phyloP scores from a whole-genome alignment of 1,140 invertebrate species.

The Microplitis mediator region DNA sequence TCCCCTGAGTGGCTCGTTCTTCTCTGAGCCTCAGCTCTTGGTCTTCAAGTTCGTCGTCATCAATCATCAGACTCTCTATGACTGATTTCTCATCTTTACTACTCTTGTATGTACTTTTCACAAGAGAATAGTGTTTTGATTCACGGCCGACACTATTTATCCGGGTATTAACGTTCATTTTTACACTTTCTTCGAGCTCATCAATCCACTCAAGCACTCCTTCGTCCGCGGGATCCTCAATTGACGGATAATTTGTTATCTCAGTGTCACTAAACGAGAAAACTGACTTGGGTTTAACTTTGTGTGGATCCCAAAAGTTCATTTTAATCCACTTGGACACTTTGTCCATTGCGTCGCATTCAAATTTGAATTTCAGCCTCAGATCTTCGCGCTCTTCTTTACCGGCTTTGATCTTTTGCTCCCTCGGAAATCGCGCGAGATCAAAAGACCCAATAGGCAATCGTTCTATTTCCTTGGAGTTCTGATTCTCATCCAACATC shows the following conservation, averaged over 20 bases:
- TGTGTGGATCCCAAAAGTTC: constrained; percentile 52
- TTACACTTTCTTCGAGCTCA: constrained; percentile 32
- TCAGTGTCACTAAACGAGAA: constrained; percentile 49
- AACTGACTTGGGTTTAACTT: constrained; percentile 52
- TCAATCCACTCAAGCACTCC: constrained; percentile 30
- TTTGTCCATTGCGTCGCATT: constrained; percentile 48
- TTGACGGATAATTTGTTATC: constrained; percentile 56
- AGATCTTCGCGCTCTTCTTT: constrained; percentile 52
- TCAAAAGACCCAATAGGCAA: constrained; percentile 50
- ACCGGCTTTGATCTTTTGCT: constrained; percentile 46
- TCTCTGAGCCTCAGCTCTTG: constrained; percentile 29
- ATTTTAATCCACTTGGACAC: constrained; percentile 56
- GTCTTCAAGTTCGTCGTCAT: constrained; percentile 16
- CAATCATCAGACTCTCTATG: constrained; percentile 18
- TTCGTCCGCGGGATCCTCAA: constrained; percentile 11
- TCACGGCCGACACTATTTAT: constrained; percentile 10
- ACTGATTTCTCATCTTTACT: background rate
- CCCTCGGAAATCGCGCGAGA: constrained; percentile 40
- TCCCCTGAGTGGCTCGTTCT: constrained; percentile 39
- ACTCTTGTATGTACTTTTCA: constrained; percentile 8
- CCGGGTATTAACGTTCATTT: background rate
- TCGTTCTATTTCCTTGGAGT: constrained; percentile 35
- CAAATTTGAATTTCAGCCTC: constrained; percentile 44
- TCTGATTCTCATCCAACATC: constrained; percentile 53
- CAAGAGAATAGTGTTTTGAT: constrained; percentile 21